Evolutionary conservation across 2,888 invertebrate genomes (phyloP).

Genomic region (Spodoptera littoralis): DNA sequence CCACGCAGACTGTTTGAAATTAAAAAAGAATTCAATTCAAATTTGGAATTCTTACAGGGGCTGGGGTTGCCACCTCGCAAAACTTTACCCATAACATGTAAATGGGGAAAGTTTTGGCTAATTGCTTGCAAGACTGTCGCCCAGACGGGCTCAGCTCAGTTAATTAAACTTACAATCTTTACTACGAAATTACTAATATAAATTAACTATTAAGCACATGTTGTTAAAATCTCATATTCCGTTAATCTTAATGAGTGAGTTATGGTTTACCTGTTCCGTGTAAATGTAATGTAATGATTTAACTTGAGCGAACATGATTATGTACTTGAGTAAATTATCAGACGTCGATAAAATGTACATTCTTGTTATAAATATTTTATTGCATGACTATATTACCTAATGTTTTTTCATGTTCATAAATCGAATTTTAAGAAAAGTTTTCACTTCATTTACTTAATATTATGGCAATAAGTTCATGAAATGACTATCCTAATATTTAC

Average conservation of each 20-base stretch:
- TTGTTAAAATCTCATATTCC: slow-evolving; percentile 5
- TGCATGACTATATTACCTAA: no score
- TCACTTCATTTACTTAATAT: no score
- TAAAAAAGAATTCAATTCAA: slow-evolving; percentile 77
- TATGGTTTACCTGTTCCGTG: not conserved
- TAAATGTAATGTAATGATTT: slow-evolving; percentile 5
- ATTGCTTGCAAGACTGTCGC: slow-evolving; percentile 74
- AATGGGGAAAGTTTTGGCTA: slow-evolving; percentile 82
- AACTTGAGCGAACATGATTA: no score
- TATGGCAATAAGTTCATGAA: no score
- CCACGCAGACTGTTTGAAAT: slow-evolving; percentile 68
- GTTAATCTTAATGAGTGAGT: not conserved
- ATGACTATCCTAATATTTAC: no score
- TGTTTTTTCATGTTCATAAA: no score
- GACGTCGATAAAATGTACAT: no score
- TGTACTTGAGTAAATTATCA: no score
- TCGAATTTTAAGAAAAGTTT: no score
- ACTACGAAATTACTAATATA: slow-evolving; percentile 48
- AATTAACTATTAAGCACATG: slow-evolving; percentile 19
- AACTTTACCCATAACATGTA: slow-evolving; percentile 86
- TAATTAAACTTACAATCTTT: slow-evolving; percentile 72
- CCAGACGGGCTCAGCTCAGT: slow-evolving; percentile 61
- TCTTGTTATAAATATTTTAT: no score
- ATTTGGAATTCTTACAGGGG: slow-evolving; percentile 66
- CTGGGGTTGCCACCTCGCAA: slow-evolving; percentile 59